Evolutionary conservation across 2,888 invertebrate genomes (phyloP), one percentile per base, ranked within the genome.

Genomic region (Nysson spinosus): DNA sequence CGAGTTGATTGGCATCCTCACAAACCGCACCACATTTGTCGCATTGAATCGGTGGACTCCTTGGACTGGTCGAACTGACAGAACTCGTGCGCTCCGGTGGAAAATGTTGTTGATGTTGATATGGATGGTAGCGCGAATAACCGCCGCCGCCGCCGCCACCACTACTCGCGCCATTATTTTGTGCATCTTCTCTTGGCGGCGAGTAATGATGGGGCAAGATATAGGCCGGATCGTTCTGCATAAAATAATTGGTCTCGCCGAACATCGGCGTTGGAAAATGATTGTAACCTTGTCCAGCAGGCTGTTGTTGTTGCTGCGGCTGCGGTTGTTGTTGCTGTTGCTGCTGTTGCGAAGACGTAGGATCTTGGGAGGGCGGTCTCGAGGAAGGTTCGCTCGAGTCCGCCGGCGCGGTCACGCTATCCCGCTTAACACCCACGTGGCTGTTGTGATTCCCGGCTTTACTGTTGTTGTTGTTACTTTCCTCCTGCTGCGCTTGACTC

Each of bases 11-110:
- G 39, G 93, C 92, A 34, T 93, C 93, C 82, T 94, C 93, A 82
- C 93, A 94, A 52, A 94, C 92, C 66, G 91, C 92, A 58, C 95
- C 95, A 83, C 95, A 95, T 86, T 95, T 95, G 83, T 95, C 95
- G 87, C 95, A 95, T 85, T 94, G 94, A 82, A 93, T 91, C 6
- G 84, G 78, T 12, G 87, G 84, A 62, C 92, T 92, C 0, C 93
- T 91, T 9, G 93, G 92, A 34, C 93, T 93, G 26, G 93, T 92
- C 9, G 93, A 79, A 91, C 84, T 84, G 39, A 83, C 84, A 9
- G 86, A 83, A 60, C 78, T 91, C 9, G 81, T 69, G 0, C 81
- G 75, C 40, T 85, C 81, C 52, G 46, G 70, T 49, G 69, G 75
- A 72, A 75, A 74, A 28, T 90, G 87, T 46, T 90, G 90, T 75